These are phyloP conservation scores for Gyps fulvus DNA, from an alignment of 2,113 vertebrate species.

Conservation along the genomic window DNA sequence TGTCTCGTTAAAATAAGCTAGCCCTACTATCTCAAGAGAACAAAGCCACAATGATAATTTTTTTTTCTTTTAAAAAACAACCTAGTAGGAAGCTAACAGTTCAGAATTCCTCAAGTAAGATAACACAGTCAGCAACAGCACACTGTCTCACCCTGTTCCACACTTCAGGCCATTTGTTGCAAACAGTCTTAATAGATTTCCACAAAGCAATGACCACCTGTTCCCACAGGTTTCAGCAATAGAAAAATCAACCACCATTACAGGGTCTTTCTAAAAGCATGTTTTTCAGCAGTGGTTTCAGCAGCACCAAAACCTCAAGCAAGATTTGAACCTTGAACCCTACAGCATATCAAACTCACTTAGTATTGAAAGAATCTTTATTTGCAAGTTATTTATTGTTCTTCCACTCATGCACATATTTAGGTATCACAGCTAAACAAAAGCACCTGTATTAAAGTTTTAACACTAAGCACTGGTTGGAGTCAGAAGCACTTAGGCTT, in stretches of 20 bases:
- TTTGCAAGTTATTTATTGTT: not conserved
- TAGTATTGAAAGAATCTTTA: not conserved
- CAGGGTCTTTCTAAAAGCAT: not conserved
- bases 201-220: slow-evolving; percentile 17
- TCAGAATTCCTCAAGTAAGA: slow-evolving; percentile 18
- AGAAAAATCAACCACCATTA: not conserved
- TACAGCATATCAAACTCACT: not conserved
- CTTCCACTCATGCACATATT: not conserved
- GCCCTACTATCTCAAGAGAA: slow-evolving; percentile 6
- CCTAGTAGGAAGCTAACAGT: not conserved
- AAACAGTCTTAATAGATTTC: not conserved
- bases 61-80: not conserved
- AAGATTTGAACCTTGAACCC: not conserved
- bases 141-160: not conserved
- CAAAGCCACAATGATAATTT: not conserved
- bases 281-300: not conserved
- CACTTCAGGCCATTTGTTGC: not conserved
- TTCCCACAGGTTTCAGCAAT: not conserved
- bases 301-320: not conserved
- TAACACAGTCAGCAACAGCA: slow-evolving; percentile 1
- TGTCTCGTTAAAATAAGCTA: not conserved
- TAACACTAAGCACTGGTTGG: not conserved
- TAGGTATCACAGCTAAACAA: not conserved
- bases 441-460: not conserved
- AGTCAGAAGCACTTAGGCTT: not conserved